Percentiles rank a stretch among this genome's conserved stretches.
phyloP scores from a whole-genome alignment of 2,113 vertebrate genomes.

The Zapornia atra region DNA sequence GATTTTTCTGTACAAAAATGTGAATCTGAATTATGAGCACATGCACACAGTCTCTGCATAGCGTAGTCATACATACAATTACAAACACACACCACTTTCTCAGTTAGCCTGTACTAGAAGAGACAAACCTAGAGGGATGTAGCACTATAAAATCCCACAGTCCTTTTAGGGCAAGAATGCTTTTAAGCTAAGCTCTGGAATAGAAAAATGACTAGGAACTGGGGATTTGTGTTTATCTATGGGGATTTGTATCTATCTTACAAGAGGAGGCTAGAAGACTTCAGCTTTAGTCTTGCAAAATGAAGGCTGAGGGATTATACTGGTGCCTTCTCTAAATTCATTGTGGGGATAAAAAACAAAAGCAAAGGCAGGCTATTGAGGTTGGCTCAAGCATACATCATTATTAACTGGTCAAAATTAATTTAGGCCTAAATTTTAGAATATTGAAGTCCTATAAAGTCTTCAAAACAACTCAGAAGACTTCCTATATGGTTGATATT shows the following conservation, averaged over 20 bases:
- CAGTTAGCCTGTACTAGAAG: background rate
- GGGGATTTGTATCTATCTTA: background rate
- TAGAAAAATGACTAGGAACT: background rate
- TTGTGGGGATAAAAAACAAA: background rate
- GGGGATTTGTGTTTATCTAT: background rate
- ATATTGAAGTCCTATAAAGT: background rate
- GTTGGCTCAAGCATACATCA: background rate
- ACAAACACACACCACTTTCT: background rate
- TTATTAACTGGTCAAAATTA: background rate
- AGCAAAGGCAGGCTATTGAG: background rate
- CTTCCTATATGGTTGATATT: background rate
- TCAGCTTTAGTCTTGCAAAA: background rate
- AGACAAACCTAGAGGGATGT: background rate
- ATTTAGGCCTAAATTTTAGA: background rate
- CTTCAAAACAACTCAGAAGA: background rate
- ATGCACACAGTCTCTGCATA: background rate
- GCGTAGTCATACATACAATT: background rate
- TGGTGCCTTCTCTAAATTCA: background rate
- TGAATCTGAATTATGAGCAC: background rate
- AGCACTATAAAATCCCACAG: background rate
- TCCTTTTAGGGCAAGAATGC: background rate
- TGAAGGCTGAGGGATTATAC: background rate
- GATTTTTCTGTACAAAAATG: background rate
- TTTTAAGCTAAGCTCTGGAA: background rate
- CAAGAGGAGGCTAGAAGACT: background rate